Conservation (phyloP, 2,113 vertebrate species). For the Ophthalmolycus amberensis region DNA sequence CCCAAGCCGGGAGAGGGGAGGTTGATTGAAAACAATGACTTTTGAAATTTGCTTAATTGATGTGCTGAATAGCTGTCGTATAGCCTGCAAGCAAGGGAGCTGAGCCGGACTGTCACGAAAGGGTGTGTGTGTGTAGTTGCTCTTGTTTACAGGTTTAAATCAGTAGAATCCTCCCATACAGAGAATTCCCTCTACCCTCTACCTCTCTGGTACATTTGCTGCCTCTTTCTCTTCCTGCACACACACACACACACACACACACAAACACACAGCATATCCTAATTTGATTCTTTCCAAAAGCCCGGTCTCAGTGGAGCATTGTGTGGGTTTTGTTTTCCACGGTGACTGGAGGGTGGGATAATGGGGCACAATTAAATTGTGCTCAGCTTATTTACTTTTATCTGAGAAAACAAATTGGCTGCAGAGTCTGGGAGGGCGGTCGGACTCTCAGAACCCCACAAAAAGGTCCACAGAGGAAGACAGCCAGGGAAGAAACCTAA, state of each 20-base stretch:
- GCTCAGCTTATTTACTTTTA: conserved; percentile 81
- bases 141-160: conserved; percentile 50
- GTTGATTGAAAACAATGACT: conserved; percentile 56
- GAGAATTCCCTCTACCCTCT: conserved; percentile 23
- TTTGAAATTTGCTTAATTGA: conserved; percentile 66
- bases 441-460: conserved; percentile 49
- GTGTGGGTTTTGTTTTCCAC: conserved; percentile 73
- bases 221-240: neutral
- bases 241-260: conserved; percentile 12
- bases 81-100: conserved; percentile 58
- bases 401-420: conserved; percentile 77
- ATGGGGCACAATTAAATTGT: conserved; percentile 80
- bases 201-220: conserved; percentile 42
- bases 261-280: conserved; percentile 22
- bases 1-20: conserved; percentile 15
- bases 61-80: conserved; percentile 55
- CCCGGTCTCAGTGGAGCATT: conserved; percentile 64
- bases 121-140: conserved; percentile 22
- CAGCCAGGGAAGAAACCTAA: conserved; percentile 40
- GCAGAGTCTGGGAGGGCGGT: conserved; percentile 44
- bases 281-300: conserved; percentile 72
- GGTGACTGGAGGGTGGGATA: conserved; percentile 70
- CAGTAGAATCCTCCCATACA: conserved; percentile 22
- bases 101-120: conserved; percentile 49
- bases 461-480: conserved; percentile 64